phyloP scores from a whole-genome alignment of 2,113 vertebrate species.

The Silurus glanis region DNA sequence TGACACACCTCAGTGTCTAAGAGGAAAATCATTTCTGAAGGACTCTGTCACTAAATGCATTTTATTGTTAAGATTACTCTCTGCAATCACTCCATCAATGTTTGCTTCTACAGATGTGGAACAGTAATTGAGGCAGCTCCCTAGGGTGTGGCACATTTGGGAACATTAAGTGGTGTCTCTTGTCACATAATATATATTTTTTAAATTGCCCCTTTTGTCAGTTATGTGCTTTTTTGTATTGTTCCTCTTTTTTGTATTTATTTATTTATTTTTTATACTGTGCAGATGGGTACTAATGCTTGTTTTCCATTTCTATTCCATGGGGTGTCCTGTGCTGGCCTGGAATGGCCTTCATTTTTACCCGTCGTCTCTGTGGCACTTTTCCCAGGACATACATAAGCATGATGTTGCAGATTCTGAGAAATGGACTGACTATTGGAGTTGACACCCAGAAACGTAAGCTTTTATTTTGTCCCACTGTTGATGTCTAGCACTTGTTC shows the following conservation, averaged over 20 bases:
- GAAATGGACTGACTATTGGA: conserved; percentile 57
- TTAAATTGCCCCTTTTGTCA: conserved; percentile 70
- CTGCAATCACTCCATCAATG: conserved; percentile 75
- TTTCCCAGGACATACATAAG: conserved; percentile 36
- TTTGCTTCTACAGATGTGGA: conserved; percentile 80
- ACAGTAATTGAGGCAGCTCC: conserved; percentile 81
- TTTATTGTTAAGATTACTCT: conserved; percentile 60
- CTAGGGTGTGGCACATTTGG: conserved; percentile 77
- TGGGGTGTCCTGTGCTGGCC: conserved; percentile 25
- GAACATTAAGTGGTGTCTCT: conserved; percentile 77
- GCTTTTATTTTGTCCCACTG: conserved; percentile 18
- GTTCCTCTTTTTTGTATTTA: conserved; percentile 60
- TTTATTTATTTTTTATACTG: conserved; percentile 55
- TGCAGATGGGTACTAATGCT: conserved; percentile 61
- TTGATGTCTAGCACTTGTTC: conserved; percentile 61
- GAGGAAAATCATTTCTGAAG: conserved; percentile 88
- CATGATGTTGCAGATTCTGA: conserved; percentile 48
- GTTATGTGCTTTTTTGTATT: conserved; percentile 58
- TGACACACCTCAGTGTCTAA: conserved; percentile 72
- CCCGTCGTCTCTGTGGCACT: conserved; percentile 34
- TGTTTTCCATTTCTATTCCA: conserved; percentile 63
- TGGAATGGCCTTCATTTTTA: conserved; percentile 41
- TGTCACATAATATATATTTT: conserved; percentile 83
- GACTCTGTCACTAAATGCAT: conserved; percentile 81
- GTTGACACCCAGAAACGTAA: conserved; percentile 51